Evolutionary conservation across 2,888 invertebrate genomes (phyloP).

Genomic region (Watsonalla binaria): DNA sequence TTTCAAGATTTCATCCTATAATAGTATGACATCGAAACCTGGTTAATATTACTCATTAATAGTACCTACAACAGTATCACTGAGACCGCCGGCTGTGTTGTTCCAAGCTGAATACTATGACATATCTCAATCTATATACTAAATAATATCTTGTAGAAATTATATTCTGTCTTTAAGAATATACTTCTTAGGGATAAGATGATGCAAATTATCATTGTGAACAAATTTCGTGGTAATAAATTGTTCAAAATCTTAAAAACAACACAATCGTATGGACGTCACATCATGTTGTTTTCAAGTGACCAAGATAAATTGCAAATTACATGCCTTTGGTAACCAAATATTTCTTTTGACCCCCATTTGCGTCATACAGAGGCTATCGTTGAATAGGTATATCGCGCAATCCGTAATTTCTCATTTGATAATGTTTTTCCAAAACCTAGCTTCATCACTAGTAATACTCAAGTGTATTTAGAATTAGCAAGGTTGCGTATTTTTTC

Average conservation of each 20-base stretch:
- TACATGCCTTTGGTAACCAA: slow-evolving; percentile 24
- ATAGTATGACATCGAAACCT: slow-evolving; percentile 15
- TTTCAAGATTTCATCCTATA: slow-evolving; percentile 10
- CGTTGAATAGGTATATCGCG: slow-evolving; percentile 16
- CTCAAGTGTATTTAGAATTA: no score
- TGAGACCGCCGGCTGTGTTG: not conserved
- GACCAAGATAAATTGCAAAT: slow-evolving; percentile 23
- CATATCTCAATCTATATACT: not conserved
- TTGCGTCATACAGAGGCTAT: slow-evolving; percentile 53
- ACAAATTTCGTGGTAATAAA: not conserved
- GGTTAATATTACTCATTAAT: slow-evolving; percentile 4
- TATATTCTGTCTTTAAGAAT: no score
- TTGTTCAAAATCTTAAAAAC: slow-evolving; percentile 4
- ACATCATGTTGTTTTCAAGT: slow-evolving; percentile 19
- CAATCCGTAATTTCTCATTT: slow-evolving; percentile 3
- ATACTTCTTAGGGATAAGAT: no score
- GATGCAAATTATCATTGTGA: not conserved
- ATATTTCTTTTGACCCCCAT: slow-evolving; percentile 37
- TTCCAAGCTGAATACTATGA: not conserved
- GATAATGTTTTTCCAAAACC: not conserved
- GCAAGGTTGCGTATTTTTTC: no score
- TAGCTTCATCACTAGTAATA: no score
- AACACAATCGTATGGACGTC: slow-evolving; percentile 15
- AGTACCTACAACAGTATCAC: slow-evolving; percentile 5
- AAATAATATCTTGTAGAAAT: no score